Evolutionary conservation across 2,888 invertebrate species (phyloP).

Genomic region (Drosophila hamatofila): DNA sequence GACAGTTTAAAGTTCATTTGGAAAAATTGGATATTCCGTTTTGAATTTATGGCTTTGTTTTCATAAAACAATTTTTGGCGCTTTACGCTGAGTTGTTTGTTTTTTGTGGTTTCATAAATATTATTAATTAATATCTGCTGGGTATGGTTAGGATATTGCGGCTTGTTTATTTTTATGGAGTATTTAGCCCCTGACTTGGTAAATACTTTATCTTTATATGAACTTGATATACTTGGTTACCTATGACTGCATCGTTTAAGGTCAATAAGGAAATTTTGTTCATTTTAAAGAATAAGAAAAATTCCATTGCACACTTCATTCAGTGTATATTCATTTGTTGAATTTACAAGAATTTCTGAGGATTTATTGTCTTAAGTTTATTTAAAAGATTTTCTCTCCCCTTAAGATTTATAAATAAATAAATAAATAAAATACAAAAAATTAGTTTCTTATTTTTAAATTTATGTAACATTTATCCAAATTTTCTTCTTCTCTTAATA

Average conservation of each 20-base stretch:
- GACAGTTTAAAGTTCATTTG: constrained; percentile 9
- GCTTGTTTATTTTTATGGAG: constrained; percentile 1
- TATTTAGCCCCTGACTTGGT: not conserved
- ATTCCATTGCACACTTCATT: not conserved
- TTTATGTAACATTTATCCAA: no score
- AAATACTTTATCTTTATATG: not conserved
- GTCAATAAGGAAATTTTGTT: not conserved
- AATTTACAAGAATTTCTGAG: not conserved
- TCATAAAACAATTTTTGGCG: not conserved
- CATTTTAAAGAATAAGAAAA: not conserved
- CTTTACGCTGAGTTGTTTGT: not conserved
- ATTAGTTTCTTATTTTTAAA: no score
- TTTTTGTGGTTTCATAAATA: constrained; percentile 11
- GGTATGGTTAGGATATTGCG: not conserved
- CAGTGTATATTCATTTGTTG: not conserved
- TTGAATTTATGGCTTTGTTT: constrained; percentile 51
- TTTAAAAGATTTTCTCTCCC: no score
- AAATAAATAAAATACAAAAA: no score
- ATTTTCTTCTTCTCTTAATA: no score
- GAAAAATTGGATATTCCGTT: constrained; percentile 5
- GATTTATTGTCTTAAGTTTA: no score
- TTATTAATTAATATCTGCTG: constrained; percentile 7
- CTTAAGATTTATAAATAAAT: no score
- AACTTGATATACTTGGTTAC: not conserved
- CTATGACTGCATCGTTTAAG: not conserved